Conservation (phyloP, 35 echinoderm and acorn worm species). For the Acanthaster planci region DNA sequence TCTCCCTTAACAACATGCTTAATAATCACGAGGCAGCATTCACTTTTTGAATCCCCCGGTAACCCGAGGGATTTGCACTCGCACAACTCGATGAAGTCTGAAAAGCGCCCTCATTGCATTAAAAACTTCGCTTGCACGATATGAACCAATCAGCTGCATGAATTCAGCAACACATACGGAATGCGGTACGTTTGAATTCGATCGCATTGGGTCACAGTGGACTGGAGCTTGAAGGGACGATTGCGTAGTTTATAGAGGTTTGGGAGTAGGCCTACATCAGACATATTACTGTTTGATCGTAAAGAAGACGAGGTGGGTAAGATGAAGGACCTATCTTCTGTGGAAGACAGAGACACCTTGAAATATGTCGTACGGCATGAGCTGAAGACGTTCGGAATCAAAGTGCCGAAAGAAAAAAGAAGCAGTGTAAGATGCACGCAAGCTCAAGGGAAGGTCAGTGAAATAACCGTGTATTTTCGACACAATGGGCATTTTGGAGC, state of each 20-base stretch:
- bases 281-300: background rate
- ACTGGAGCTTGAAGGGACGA: background rate
- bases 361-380: constrained; percentile 51
- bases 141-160: constrained; percentile 16
- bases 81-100: no score
- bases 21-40: no score
- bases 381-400: constrained; percentile 36
- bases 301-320: background rate
- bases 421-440: constrained; percentile 3
- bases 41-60: no score
- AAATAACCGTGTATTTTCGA: background rate
- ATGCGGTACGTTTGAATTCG: constrained; percentile 1
- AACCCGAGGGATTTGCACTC: no score
- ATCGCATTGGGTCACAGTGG: background rate
- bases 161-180: background rate
- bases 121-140: background rate
- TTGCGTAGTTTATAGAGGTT: background rate
- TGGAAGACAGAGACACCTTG: constrained; percentile 26
- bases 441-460: constrained; percentile 15
- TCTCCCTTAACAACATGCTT: no score
- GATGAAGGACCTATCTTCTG: constrained; percentile 9
- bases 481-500: background rate
- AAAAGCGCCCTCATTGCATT: background rate
- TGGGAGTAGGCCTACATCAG: background rate
- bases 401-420: constrained; percentile 36